Conservation (phyloP, 1,140 invertebrate species). For the Drosophila navojoa region DNA sequence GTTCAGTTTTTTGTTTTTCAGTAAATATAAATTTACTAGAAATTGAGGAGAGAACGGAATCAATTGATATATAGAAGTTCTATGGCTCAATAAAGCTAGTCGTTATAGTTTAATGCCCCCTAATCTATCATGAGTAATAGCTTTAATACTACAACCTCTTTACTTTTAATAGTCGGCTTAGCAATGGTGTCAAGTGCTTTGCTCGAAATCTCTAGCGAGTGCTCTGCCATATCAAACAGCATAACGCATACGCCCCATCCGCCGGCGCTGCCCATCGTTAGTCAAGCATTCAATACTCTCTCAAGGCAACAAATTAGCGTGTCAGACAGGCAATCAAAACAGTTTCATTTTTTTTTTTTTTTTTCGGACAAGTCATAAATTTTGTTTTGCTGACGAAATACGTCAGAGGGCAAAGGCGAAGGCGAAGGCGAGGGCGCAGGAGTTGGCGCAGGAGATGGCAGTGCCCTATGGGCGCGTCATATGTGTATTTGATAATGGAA, state of each 20-base stretch:
- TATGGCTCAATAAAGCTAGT: too few relatives aligned
- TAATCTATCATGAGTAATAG: not conserved
- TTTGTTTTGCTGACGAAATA: not conserved
- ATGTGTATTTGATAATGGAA: slow-evolving; percentile 4
- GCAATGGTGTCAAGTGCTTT: not conserved
- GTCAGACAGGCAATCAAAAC: slow-evolving; percentile 41
- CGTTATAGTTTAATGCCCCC: too few relatives aligned
- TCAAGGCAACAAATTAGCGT: slow-evolving; percentile 35
- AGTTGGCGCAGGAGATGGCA: not conserved
- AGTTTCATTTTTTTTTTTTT: not conserved
- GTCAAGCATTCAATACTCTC: not conserved
- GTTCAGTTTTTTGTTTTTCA: not conserved
- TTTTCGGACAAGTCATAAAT: slow-evolving; percentile 14
- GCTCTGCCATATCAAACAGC: not conserved
- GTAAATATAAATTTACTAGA: not conserved
- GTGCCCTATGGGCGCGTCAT: slow-evolving; percentile 16
- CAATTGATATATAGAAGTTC: too few relatives aligned
- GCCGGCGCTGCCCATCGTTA: not conserved
- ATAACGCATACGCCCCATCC: slow-evolving; percentile 6
- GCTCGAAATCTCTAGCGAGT: not conserved
- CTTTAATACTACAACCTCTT: not conserved
- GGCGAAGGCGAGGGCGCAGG: not conserved
- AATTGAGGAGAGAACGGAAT: too few relatives aligned
- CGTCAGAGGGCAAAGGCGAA: not conserved
- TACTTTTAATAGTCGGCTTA: not conserved